A percentile compares a stretch with the other conserved stretches of the same genome.
These are phyloP conservation scores for Urophycis tenuis DNA, from an alignment of 2,797 vertebrate genomes.

Conservation along the genomic window DNA sequence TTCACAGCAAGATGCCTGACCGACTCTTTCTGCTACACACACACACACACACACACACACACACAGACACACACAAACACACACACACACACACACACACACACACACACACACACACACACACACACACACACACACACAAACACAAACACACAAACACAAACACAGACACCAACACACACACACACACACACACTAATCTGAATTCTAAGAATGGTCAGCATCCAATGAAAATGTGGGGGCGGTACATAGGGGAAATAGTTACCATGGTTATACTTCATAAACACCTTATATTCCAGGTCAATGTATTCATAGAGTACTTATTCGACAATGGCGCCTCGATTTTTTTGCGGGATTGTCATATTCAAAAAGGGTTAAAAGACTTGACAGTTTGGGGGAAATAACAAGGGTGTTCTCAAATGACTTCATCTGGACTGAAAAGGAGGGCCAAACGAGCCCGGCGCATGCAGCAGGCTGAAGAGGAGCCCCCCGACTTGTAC, in stretches of 20 bases:
- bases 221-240: conserved; percentile 35
- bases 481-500: conserved; percentile 45
- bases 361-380: conserved; percentile 38
- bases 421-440: conserved; percentile 47
- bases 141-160: conserved; percentile 11
- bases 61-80: conserved; percentile 13
- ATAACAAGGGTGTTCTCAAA: conserved; percentile 49
- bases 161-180: conserved; percentile 13
- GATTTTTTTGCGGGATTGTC: conserved; percentile 18
- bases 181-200: conserved; percentile 72
- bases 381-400: conserved; percentile 36
- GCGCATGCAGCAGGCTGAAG: conserved; percentile 37
- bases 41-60: no score
- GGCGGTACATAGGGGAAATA: conserved; percentile 41
- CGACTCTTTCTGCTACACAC: conserved; percentile 36
- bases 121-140: conserved; percentile 1
- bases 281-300: conserved; percentile 57
- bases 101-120: conserved; percentile 5
- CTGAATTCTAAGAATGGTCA: conserved; percentile 72
- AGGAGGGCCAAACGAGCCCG: conserved; percentile 49
- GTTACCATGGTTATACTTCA: conserved; percentile 49
- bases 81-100: conserved; percentile 10
- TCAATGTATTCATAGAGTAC: conserved; percentile 58
- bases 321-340: conserved; percentile 42
- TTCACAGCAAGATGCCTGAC: conserved; percentile 73